Evolutionary conservation across 2,888 invertebrate genomes (phyloP).

Genomic region (Allygus modestus): DNA sequence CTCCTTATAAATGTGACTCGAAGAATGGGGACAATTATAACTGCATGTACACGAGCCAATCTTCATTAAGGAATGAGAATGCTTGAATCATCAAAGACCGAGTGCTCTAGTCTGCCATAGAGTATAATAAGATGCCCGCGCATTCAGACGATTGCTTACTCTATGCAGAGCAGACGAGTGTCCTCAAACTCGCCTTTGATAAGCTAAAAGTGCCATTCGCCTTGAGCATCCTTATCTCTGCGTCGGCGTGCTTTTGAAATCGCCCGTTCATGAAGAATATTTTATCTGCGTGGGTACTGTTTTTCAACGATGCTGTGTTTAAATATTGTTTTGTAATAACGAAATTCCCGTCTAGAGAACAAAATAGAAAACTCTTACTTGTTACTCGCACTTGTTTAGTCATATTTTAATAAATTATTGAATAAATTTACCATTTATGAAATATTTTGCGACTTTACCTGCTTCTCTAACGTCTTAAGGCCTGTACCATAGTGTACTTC

Average conservation of each 20-base stretch:
- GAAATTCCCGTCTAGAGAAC: too few relatives aligned
- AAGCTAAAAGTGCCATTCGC: conserved; percentile 34
- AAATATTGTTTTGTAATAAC: too few relatives aligned
- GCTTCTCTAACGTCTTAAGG: too few relatives aligned
- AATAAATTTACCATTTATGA: too few relatives aligned
- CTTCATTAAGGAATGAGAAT: background rate
- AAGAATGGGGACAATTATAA: conserved; percentile 21
- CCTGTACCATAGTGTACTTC: too few relatives aligned
- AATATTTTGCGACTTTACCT: too few relatives aligned
- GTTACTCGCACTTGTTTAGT: too few relatives aligned
- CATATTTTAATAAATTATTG: too few relatives aligned
- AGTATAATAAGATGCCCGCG: conserved; percentile 41
- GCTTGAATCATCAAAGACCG: conserved; percentile 25
- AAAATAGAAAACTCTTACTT: too few relatives aligned
- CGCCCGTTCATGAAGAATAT: background rate
- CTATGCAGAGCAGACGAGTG: conserved; percentile 17
- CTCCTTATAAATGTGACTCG: background rate
- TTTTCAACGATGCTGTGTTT: too few relatives aligned
- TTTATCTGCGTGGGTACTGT: background rate
- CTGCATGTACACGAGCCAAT: conserved; percentile 15
- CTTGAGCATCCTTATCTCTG: conserved; percentile 7
- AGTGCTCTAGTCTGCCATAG: background rate
- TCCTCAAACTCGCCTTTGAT: conserved; percentile 8
- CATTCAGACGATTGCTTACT: conserved; percentile 33
- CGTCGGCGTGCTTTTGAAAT: conserved; percentile 26